Base-by-base conservation (phyloP, 2,888 invertebrate species). In the Leptodirus hochenwartii region DNA sequence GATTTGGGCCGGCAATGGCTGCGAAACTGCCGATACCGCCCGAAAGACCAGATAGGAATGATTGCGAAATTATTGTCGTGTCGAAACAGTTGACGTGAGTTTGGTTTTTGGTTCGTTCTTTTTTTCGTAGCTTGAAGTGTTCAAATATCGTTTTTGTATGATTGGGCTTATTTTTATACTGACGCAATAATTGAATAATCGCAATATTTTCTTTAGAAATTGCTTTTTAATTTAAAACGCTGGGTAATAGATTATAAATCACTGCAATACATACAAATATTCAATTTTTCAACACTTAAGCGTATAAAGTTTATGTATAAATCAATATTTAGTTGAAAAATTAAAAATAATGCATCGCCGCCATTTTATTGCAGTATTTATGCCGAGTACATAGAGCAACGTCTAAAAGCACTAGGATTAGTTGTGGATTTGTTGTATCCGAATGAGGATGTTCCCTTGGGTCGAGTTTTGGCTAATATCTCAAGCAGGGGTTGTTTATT, bases 61-160 rank as follows among this genome's bases (percentile, higher is more conserved):
- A 90, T 49, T 85, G 87, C 52, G 87, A 88, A 59, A 85, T 90
- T 31, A 82, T 90, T 44, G 84, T 87, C 3, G 75, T 84, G 3
- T 76, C 79, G 27, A 78, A 80, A 51, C 54, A 64, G 5, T 64
- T 85, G 30, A 81, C 82, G 87, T 87, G 62, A 69, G 72, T 61
- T 35, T 14, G 6, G n/a, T 17, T 5, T 12, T 20, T 17, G 15
- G 6, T 28, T 23, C 15, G 20, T 13, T 15, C n/a, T n/a, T n/a
- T n/a, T n/a, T n/a, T n/a, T n/a, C n/a, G n/a, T n/a, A n/a, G n/a
- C n/a, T n/a, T n/a, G n/a, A n/a, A n/a, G n/a, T n/a, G n/a, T n/a
- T n/a, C n/a, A n/a, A n/a, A n/a, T n/a, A n/a, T n/a, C n/a, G n/a
- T n/a, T n/a, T n/a, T n/a, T n/a, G n/a, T n/a, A n/a, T n/a, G n/a